phyloP scores from a whole-genome alignment of 2,888 invertebrate species.

The Drosophila lacicola region DNA sequence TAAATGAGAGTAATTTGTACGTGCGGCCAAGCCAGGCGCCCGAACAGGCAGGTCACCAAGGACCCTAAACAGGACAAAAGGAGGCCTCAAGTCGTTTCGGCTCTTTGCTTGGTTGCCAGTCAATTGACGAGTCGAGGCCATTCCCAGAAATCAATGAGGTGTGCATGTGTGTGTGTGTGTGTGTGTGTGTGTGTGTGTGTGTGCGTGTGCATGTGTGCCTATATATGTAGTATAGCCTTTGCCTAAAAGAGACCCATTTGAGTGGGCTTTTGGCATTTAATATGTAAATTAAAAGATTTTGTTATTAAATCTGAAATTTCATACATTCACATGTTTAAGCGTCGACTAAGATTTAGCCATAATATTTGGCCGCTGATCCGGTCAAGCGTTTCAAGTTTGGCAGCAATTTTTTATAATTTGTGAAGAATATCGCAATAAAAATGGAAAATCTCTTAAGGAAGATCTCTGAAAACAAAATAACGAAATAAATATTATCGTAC shows the following conservation, averaged over 20 bases:
- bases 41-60: neutral
- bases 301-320: neutral
- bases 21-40: slow-evolving; percentile 1
- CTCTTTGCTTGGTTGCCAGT: slow-evolving; percentile 14
- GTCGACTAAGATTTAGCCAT: no score
- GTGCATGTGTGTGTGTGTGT: neutral
- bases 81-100: slow-evolving; percentile 23
- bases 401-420: no score
- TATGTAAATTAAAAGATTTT: slow-evolving; percentile 1
- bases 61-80: slow-evolving; percentile 20
- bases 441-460: no score
- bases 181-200: neutral
- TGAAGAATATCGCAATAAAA: no score
- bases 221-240: neutral
- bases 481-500: no score
- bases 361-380: no score
- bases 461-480: no score
- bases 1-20: slow-evolving; percentile 38
- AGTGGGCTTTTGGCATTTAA: slow-evolving; percentile 1
- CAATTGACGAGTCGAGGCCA: slow-evolving; percentile 36
- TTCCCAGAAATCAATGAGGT: slow-evolving; percentile 37
- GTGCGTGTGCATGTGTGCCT: slow-evolving; percentile 3
- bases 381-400: no score
- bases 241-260: neutral
- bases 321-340: neutral